Conservation (phyloP, 2,797 vertebrate genomes). For the Bradypus variegatus region DNA sequence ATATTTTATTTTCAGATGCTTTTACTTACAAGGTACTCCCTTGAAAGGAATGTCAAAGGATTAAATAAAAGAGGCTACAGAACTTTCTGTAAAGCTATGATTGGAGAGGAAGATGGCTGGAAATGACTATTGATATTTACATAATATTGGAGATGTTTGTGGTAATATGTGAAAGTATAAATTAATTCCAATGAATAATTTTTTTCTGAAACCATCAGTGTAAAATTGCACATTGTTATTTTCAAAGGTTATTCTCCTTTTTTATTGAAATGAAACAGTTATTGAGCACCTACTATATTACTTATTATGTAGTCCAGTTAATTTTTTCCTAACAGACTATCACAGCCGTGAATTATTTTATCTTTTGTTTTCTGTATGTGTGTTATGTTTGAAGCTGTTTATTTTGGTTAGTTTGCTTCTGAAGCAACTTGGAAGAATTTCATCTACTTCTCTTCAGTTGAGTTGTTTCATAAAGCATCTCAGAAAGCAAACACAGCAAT, state of each 20-base stretch:
- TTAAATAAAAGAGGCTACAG: background rate
- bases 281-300: background rate
- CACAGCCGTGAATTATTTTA: background rate
- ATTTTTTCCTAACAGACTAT: background rate
- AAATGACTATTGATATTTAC: background rate
- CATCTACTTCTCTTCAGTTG: background rate
- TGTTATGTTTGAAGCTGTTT: background rate
- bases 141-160: background rate
- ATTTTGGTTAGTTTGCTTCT: background rate
- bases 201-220: background rate
- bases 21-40: slow-evolving; percentile 9
- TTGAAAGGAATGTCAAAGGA: background rate
- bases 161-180: background rate
- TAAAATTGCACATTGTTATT: background rate
- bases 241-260: slow-evolving; percentile 7
- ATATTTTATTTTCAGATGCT: slow-evolving; percentile 32
- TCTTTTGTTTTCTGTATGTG: background rate
- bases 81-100: background rate
- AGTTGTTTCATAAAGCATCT: background rate
- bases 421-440: background rate
- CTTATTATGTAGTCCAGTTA: background rate
- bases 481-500: background rate
- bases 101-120: background rate
- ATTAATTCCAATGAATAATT: background rate
- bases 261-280: background rate